Evolutionary conservation across 1,140 invertebrate species (phyloP).

Genomic region (Brachionus plicatilis): DNA sequence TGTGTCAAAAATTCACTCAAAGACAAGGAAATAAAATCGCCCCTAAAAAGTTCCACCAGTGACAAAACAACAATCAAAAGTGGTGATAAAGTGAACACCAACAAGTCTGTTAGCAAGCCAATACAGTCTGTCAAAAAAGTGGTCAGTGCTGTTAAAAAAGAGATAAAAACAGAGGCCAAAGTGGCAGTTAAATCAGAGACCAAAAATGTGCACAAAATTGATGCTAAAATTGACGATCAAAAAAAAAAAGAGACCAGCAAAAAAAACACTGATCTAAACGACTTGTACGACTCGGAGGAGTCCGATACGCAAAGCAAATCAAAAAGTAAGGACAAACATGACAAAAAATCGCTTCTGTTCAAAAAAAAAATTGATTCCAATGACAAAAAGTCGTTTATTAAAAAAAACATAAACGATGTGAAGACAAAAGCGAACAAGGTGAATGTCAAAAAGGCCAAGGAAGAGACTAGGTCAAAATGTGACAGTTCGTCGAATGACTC

Average conservation of each 20-base stretch:
- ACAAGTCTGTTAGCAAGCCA: not conserved
- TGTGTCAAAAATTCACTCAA: not conserved
- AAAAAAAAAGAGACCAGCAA: not conserved
- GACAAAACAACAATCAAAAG: not conserved
- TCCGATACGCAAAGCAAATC: not conserved
- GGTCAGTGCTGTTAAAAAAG: not conserved
- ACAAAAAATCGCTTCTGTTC: not conserved
- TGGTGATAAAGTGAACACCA: not conserved
- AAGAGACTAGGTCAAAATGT: not conserved
- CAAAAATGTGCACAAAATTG: not conserved
- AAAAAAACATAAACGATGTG: not conserved
- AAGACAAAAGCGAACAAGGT: not conserved
- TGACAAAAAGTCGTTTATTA: not conserved
- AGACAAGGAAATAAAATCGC: not conserved
- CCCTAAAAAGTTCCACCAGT: not conserved
- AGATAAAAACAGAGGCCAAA: not conserved
- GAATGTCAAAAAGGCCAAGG: not conserved
- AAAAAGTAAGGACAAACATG: not conserved
- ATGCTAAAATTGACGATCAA: not conserved
- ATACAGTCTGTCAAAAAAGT: not conserved
- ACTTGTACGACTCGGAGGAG: slow-evolving; percentile 38
- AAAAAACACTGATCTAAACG: slow-evolving; percentile 3
- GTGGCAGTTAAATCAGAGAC: not conserved
- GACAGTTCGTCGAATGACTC: not conserved
- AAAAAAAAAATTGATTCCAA: slow-evolving; percentile 5